Base-by-base conservation (phyloP, 2,888 invertebrate genomes). In the Odontocolon sp. region DNA sequence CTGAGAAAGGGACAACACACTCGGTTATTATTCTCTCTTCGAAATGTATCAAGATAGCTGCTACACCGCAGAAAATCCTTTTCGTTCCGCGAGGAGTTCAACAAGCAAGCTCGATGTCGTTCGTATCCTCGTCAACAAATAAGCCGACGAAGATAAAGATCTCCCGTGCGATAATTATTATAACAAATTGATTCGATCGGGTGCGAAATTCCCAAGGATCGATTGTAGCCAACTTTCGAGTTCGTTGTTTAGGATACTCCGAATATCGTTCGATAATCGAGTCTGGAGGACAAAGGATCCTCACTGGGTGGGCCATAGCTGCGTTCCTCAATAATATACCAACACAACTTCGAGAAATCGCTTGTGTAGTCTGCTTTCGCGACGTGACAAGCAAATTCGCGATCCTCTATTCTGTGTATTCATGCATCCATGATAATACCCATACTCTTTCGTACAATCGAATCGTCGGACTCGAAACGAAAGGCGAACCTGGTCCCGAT, bases 381-480 rank as follows among this genome's bases (percentile, higher is more conserved):
- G 23, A 11, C 28, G 50, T 61, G 59, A 69, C 69, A 38, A 68
- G 57, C 36, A 57, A 38, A 42, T 45, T 54, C 42, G 47, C 8
- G 61, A 59, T 50, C 33, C 61, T 52, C 59, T 28, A 52, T 47
- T 6, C 33, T 1, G 54, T 28, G 14, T 40, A 61, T 40, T 31
- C 16, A 33, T 28, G 31, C 8, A 26, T 14, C 11, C 18, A 45
- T 40, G 59, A 69, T 69, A 69, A 69, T 61, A 50, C 9, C 40
- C 54, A 42, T 36, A 56, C 36, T 71, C 45, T 26, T 71, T 63
- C 36, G 54, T 36, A 45, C 70, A 45, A 73, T 73, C 42, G 72
- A 59, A 59, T 33, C 40, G 40, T 66, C 47, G 31, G 50, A n/a
- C n/a, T 50, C 14, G n/a, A 8, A 28, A 59, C 23, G 45, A n/a